A percentile compares a stretch with the other conserved stretches of the same genome.
Conservation (phyloP, 2,888 invertebrate species). For the Xestoiulus laeticollis region DNA sequence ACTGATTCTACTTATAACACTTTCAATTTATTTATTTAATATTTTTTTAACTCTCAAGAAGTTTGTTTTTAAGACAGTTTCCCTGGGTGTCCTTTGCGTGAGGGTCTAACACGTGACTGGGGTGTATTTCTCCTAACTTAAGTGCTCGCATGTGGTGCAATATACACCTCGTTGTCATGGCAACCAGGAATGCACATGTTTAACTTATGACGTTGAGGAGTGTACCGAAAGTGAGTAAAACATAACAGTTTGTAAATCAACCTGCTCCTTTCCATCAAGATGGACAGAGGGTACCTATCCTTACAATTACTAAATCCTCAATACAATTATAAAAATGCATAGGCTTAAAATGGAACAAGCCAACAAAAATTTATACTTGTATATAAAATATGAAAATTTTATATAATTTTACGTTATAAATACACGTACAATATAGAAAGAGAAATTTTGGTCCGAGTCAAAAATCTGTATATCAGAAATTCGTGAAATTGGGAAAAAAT, state of each 20-base stretch:
- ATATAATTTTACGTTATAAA: no score
- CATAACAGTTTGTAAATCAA: neutral
- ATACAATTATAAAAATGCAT: no score
- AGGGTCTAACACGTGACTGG: neutral
- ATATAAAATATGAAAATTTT: no score
- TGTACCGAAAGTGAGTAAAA: constrained; percentile 4
- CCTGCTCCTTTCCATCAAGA: constrained; percentile 2
- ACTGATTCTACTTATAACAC: neutral
- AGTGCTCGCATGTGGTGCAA: constrained; percentile 30
- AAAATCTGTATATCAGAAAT: no score
- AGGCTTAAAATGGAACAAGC: no score
- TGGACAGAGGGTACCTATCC: neutral
- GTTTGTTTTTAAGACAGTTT: neutral
- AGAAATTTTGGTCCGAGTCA: no score
- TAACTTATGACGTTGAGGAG: neutral
- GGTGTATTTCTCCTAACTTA: neutral
- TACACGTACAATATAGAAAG: no score
- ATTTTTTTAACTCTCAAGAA: neutral
- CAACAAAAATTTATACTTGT: no score
- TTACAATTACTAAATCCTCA: neutral
- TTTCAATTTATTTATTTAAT: neutral
- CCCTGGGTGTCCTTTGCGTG: neutral
- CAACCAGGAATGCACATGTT: constrained; percentile 35
- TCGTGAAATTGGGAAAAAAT: no score
- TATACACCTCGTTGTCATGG: neutral